Evolutionary conservation across 2,113 vertebrate genomes (phyloP), one percentile per base, ranked within the genome.

Genomic region (Guaruba guarouba): DNA sequence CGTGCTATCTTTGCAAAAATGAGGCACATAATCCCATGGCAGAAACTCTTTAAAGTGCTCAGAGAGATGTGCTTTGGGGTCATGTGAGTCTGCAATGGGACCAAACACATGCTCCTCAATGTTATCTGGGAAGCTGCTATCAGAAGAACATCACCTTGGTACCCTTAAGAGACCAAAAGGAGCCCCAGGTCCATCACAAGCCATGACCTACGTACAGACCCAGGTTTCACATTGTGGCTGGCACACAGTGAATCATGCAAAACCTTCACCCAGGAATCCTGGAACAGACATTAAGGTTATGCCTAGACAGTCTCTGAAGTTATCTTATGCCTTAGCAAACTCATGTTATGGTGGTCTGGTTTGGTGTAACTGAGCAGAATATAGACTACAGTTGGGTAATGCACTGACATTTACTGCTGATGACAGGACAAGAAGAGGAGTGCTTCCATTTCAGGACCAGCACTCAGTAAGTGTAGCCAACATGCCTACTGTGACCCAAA

Each of bases 21-120:
- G 1, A 82, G 76, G 28, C 6, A 9, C 1, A 0, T 6, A 63
- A 35, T 5, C 29, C 29, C 8, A 19, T 1, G 9, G 54, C 13
- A 55, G 11, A 55, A 81, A 48, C 24, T 51, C 54, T 10, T 51
- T 4, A 23, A 68, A 70, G 31, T 9, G 27, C n/a, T 62, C 5
- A 3, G n/a, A 20, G 12, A 29, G 10, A 52, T 16, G 27, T 17
- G 51, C 13, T 86, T 17, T 25, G 18, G 23, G 31, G 15, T 41
- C 1, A 0, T 1, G 8, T n/a, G 5, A 79, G 28, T 29, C 29
- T 2, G 31, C 23, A 59, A n/a, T 0, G 0, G 15, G 49, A 35
- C 24, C 51, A 67, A 33, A 85, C 8, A 39, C 2, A 1, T 33
- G 33, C 19, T 85, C 19, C 20, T 44, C 27, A 31, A 17, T 2